phyloP scores from a whole-genome alignment of 2,113 vertebrate species.

The Brachypodius melanocephalos region DNA sequence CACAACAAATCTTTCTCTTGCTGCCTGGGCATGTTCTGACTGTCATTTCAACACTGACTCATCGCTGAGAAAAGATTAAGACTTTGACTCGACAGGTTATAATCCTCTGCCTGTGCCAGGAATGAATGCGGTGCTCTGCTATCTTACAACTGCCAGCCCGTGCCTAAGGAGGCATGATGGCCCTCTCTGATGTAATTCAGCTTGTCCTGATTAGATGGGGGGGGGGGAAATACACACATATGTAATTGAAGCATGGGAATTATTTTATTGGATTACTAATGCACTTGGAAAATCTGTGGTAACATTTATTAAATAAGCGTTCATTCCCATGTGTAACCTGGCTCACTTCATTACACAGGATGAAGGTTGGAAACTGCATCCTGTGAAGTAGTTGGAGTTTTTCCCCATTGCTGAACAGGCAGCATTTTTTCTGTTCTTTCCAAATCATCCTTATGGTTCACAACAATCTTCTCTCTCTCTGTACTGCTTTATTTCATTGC shows the following conservation, averaged over 20 bases:
- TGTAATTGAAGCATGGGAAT: not conserved
- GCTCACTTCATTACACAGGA: not conserved
- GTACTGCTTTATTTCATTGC: not conserved
- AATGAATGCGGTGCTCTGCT: not conserved
- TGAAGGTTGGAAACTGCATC: not conserved
- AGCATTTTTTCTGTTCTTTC: not conserved
- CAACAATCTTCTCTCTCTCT: not conserved
- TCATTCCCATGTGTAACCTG: not conserved
- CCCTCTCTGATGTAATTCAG: not conserved
- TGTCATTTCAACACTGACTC: conserved; percentile 21
- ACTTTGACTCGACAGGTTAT: conserved; percentile 15
- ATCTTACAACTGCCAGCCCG: not conserved
- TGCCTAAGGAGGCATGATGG: not conserved
- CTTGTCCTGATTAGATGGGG: not conserved
- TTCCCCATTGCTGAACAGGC: not conserved
- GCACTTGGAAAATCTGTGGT: not conserved
- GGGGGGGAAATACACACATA: not conserved
- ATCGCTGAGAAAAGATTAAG: not conserved
- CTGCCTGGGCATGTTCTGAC: conserved; percentile 9
- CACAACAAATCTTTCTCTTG: not conserved
- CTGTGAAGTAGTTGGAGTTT: not conserved
- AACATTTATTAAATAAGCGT: not conserved
- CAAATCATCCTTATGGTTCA: not conserved
- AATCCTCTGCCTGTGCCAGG: not conserved
- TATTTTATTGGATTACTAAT: conserved; percentile 2